These are phyloP conservation scores for Ia io DNA, from an alignment of 2,113 vertebrate species.

Conservation along the genomic window DNA sequence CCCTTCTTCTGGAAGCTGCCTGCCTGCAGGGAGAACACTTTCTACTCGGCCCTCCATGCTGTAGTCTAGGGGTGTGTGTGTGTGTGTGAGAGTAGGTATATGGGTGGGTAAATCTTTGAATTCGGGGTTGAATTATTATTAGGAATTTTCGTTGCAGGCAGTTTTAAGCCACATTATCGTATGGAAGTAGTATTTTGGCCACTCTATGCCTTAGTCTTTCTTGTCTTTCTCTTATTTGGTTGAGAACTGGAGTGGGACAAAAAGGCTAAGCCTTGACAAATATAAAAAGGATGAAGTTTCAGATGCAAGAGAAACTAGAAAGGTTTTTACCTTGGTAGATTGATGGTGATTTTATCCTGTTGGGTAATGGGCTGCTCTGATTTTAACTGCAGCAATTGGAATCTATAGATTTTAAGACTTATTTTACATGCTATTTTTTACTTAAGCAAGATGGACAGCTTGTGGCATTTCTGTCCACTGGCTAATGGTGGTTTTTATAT, in stretches of 20 bases:
- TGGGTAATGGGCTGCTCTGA: neutral
- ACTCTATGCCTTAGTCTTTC: neutral
- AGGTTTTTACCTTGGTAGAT: neutral
- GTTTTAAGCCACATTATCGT: neutral
- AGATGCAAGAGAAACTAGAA: neutral
- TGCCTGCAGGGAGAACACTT: neutral
- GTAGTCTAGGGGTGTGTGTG: too few species aligned
- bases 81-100: neutral
- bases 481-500: neutral
- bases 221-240: neutral
- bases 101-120: neutral
- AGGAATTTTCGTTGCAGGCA: neutral
- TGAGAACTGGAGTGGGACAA: neutral
- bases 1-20: neutral
- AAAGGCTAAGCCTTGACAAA: neutral
- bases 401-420: neutral
- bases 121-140: neutral
- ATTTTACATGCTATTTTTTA: constrained; percentile 20
- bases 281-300: neutral
- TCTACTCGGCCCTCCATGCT: neutral
- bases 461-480: neutral
- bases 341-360: neutral
- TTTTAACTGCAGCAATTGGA: neutral
- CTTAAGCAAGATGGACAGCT: neutral
- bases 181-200: neutral